A percentile compares a stretch with the other conserved stretches of the same genome.
Evolutionary conservation across 2,113 vertebrate genomes (phyloP).

Genomic region (Anhinga anhinga): DNA sequence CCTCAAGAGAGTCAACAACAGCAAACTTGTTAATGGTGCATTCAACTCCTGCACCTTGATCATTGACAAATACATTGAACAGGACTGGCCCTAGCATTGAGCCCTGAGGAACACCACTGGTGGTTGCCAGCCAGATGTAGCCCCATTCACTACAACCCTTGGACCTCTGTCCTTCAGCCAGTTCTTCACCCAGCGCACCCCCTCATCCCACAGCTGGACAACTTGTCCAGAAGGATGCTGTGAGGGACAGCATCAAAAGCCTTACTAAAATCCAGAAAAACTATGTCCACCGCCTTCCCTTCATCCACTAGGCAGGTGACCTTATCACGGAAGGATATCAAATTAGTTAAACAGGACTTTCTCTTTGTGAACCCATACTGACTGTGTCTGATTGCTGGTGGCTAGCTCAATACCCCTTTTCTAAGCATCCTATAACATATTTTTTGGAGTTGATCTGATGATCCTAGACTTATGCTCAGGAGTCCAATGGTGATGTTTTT

Average conservation of each 20-base stretch:
- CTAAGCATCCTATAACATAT: not conserved
- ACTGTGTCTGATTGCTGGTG: not conserved
- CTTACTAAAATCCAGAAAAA: not conserved
- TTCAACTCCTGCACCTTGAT: not conserved
- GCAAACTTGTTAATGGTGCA: not conserved
- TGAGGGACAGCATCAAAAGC: not conserved
- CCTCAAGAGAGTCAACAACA: not conserved
- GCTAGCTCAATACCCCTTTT: not conserved
- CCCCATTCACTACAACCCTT: not conserved
- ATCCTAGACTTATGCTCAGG: not conserved
- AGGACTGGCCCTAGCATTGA: not conserved
- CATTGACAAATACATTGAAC: not conserved
- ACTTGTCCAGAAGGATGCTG: not conserved
- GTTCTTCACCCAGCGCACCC: rapidly evolving
- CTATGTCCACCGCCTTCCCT: not conserved
- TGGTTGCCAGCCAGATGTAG: not conserved
- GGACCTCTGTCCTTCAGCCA: not conserved
- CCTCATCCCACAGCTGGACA: not conserved
- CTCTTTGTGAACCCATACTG: not conserved
- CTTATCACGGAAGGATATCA: not conserved
- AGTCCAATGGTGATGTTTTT: not conserved
- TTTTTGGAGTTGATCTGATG: not conserved
- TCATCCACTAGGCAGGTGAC: not conserved
- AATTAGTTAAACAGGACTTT: not conserved
- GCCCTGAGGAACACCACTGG: not conserved